Evolutionary conservation across 2,888 invertebrate genomes (phyloP).

Genomic region (Physocephala rufipes): DNA sequence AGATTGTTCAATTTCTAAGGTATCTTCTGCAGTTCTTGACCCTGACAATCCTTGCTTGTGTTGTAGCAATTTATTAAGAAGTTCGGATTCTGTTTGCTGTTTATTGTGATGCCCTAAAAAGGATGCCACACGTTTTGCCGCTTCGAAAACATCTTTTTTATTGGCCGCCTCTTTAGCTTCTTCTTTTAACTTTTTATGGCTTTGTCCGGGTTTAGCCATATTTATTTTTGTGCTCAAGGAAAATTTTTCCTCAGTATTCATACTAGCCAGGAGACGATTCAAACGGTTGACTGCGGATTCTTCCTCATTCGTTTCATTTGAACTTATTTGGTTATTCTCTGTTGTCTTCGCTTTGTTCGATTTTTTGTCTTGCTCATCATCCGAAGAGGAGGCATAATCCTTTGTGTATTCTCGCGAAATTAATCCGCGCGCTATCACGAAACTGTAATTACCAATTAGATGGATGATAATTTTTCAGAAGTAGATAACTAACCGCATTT

Average conservation of each 20-base stretch:
- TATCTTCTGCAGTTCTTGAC: background rate
- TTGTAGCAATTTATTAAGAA: slow-evolving; percentile 75
- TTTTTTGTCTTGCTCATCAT: slow-evolving; percentile 53
- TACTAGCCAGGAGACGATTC: slow-evolving; percentile 60
- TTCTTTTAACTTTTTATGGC: slow-evolving; percentile 49
- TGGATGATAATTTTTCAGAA: background rate
- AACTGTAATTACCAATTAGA: slow-evolving; percentile 22
- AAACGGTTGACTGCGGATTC: slow-evolving; percentile 60
- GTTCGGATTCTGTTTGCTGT: slow-evolving; percentile 75
- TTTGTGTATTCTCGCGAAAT: slow-evolving; percentile 41
- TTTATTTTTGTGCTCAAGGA: slow-evolving; percentile 41
- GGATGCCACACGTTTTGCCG: slow-evolving; percentile 78
- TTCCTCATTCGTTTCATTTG: background rate
- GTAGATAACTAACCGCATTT: background rate
- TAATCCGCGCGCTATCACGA: slow-evolving; percentile 38
- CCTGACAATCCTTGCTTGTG: slow-evolving; percentile 37
- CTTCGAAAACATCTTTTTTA: slow-evolving; percentile 62
- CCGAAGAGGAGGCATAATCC: slow-evolving; percentile 51
- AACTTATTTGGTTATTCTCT: background rate
- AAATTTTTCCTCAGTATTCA: slow-evolving; percentile 57
- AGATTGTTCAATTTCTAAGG: background rate
- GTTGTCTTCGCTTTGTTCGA: slow-evolving; percentile 32
- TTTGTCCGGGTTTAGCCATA: slow-evolving; percentile 59
- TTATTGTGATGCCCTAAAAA: slow-evolving; percentile 74
- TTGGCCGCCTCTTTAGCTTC: slow-evolving; percentile 48